A percentile compares a stretch with the other conserved stretches of the same genome.
Evolutionary conservation across 2,797 vertebrate species (phyloP).

Genomic region (Centroberyx gerrardi): DNA sequence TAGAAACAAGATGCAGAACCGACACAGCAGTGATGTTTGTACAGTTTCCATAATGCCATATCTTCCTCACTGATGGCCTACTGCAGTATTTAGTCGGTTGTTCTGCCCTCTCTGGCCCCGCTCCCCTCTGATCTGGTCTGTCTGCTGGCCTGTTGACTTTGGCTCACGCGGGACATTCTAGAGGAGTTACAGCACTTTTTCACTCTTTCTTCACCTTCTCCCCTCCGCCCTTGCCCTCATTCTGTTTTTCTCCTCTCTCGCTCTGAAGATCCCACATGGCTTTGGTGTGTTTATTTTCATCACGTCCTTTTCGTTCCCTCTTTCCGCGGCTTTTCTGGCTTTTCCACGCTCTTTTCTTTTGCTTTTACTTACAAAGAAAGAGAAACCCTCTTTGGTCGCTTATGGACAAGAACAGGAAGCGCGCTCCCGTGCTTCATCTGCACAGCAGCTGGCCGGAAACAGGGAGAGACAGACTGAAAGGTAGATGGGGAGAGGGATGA

Average conservation of each 20-base stretch:
- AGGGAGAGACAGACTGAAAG: conserved; percentile 31
- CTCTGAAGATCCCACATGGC: conserved; percentile 27
- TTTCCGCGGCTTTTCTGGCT: neutral
- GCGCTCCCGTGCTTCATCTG: conserved; percentile 61
- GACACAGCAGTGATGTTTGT: conserved; percentile 15
- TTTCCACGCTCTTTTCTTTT: neutral
- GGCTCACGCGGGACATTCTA: conserved; percentile 55
- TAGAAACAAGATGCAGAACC: conserved; percentile 5
- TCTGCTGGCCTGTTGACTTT: conserved; percentile 69
- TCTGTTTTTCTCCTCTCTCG: conserved; percentile 14
- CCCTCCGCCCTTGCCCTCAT: conserved; percentile 1
- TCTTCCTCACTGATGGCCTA: neutral
- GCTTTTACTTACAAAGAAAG: neutral
- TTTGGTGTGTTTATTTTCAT: conserved; percentile 50
- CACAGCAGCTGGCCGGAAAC: conserved; percentile 60
- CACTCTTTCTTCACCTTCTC: conserved; percentile 4
- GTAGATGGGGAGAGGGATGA: conserved; percentile 33
- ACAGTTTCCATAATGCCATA: neutral
- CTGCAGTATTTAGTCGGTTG: neutral
- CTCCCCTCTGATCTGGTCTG: conserved; percentile 27
- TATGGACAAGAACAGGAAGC: conserved; percentile 45
- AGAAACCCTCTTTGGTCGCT: conserved; percentile 28
- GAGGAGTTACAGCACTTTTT: conserved; percentile 22
- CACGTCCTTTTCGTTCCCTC: neutral
- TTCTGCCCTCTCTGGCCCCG: conserved; percentile 25